Evolutionary conservation across 2,888 invertebrate species (phyloP), one percentile per base, ranked within the genome.

Genomic region (Cantharis rustica): DNA sequence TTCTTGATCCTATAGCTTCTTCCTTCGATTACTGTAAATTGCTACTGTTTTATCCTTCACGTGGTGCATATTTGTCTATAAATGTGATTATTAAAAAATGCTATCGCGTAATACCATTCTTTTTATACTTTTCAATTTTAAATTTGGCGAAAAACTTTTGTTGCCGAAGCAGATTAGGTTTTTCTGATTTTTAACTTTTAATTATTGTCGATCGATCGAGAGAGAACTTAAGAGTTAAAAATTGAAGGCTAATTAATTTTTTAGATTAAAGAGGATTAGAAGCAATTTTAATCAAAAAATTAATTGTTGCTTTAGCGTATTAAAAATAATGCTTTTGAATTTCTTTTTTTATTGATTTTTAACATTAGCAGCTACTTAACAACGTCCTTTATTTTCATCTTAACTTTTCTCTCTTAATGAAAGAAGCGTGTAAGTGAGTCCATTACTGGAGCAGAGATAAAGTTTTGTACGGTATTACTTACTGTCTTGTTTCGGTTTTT

Each of bases 21-120:
- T 83, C 74, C 81, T 82, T 83, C 85, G 85, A 86, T 86, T 85
- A 86, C 84, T 26, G 79, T 79, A 80, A 82, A 81, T 84, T 82
- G 81, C 80, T 81, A 63, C 17, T 71, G 69, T 75, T 78, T 71
- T 70, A 62, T 20, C 72, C 64, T 66, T 66, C 23, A 23, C 64
- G 23, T 66, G 23, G 64, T 66, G 64, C 64, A 66, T 66, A 66
- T 66, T 17, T 66, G 64, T 66, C 64, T 66, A 66, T 66, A 66
- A 66, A 66, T 66, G 64, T 66, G 64, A 66, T n/a, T 66, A 66
- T 66, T 66, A 66, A 66, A 66, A 66, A 20, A n/a, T 66, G 15
- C 16, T 16, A 17, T 23, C 17, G n/a, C 64, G 9, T n/a, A 47
- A 47, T 47, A 47, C 47, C 47, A 47, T 47, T 47, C 47, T n/a